Evolutionary conservation across 1,140 invertebrate species (phyloP), one percentile per base, ranked within the genome.

Genomic region (Zaprionus davidi): DNA sequence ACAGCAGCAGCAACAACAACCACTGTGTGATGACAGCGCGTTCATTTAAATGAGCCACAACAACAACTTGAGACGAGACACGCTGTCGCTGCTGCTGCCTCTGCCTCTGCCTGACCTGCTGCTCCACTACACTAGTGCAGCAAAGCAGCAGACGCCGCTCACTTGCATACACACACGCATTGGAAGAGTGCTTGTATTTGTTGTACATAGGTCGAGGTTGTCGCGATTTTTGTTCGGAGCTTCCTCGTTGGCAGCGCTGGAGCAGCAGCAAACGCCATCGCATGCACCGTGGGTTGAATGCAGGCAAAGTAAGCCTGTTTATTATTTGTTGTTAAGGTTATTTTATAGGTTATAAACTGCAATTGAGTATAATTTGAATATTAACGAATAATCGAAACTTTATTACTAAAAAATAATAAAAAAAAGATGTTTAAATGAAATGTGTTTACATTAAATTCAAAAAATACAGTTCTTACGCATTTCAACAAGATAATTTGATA

Each of bases 141-240:
- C 28, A 38, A 22, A 57, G 31, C 68, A 75, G 57, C 65, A 46
- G 20, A 46, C n/a, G 68, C 53, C 73, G 55, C 59, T 71, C 68
- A 76, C 68, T 63, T 64, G 24, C 67, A 60, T 56, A 71, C 56
- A 65, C 53, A 15, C 57, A 31, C 55, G 36, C 15, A 20, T 2
- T 17, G 6, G 7, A 17, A 31, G 9, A 12, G 46, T 20, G 46
- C 46, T 51, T 51, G 46, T 51, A 51, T 20, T 51, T 51, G 46
- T 31, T 68, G 66, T 34, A 62, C 75, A 73, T 73, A 73, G 75
- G 75, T 77, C 75, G 75, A 77, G 75, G 75, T 77, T 77, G 75
- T 77, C 51, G 71, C 58, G 70, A 63, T 71, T 75, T 64, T 13
- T 53, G 38, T 34, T 9, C n/a, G 71, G 59, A 58, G 70, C 75